phyloP scores from a whole-genome alignment of 2,888 invertebrate species.

The Coleophora flavipennella region DNA sequence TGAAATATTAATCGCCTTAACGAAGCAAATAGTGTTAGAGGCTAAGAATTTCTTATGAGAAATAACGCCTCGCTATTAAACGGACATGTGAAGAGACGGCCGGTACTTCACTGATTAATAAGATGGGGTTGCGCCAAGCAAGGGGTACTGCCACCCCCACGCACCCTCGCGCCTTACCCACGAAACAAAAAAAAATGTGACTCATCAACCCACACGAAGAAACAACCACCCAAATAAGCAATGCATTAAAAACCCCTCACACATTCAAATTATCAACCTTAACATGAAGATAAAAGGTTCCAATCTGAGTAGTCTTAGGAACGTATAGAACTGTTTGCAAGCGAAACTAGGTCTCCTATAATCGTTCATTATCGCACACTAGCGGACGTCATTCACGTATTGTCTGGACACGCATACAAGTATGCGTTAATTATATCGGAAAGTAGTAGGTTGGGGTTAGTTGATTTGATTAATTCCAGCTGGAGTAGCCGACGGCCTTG shows the following conservation, averaged over 20 bases:
- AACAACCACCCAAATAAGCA: slow-evolving; percentile 38
- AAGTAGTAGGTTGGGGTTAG: slow-evolving; percentile 70
- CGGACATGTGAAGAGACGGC: slow-evolving; percentile 69
- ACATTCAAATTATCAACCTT: slow-evolving; percentile 51
- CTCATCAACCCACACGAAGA: slow-evolving; percentile 70
- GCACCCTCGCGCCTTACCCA: slow-evolving; percentile 69
- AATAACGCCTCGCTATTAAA: slow-evolving; percentile 46
- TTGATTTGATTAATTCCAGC: slow-evolving; percentile 73
- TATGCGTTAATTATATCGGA: slow-evolving; percentile 71
- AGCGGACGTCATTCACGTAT: slow-evolving; percentile 49
- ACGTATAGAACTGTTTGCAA: slow-evolving; percentile 44
- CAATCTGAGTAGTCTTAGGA: slow-evolving; percentile 21
- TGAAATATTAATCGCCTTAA: no score
- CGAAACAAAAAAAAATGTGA: slow-evolving; percentile 74
- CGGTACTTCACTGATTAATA: slow-evolving; percentile 72
- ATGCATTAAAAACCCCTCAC: slow-evolving; percentile 33
- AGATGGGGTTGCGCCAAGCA: slow-evolving; percentile 69
- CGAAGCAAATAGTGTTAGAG: slow-evolving; percentile 1
- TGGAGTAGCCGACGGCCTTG: slow-evolving; percentile 57
- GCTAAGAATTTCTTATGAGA: slow-evolving; percentile 51
- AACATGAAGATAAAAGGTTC: slow-evolving; percentile 42
- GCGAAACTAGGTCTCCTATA: slow-evolving; percentile 60
- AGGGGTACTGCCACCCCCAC: slow-evolving; percentile 63
- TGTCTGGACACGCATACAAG: slow-evolving; percentile 59
- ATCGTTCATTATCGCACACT: slow-evolving; percentile 72